phyloP scores from a whole-genome alignment of 2,888 invertebrate genomes.

The Arctia plantaginis region DNA sequence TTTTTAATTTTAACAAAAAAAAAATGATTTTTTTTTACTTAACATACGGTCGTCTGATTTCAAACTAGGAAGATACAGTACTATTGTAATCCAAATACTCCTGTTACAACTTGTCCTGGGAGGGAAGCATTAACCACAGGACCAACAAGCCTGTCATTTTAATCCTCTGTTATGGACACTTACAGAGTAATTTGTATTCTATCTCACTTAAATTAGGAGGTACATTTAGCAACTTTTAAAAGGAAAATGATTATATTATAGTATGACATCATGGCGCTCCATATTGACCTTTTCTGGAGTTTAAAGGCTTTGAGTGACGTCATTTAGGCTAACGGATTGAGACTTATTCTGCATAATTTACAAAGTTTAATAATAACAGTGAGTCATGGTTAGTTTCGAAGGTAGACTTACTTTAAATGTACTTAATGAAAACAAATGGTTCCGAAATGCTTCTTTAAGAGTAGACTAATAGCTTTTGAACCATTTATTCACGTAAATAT shows the following conservation, averaged over 20 bases:
- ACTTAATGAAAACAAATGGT: neutral
- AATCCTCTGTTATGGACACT: conserved; percentile 29
- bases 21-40: no score
- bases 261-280: conserved; percentile 14
- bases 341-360: conserved; percentile 13
- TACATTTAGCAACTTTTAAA: conserved; percentile 10
- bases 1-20: no score
- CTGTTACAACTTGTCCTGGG: no score
- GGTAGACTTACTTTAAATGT: conserved; percentile 14
- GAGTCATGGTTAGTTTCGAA: conserved; percentile 18
- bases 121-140: no score
- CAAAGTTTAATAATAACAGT: conserved; percentile 22
- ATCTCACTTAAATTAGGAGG: neutral
- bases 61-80: no score
- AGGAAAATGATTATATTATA: conserved; percentile 9
- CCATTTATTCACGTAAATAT: no score
- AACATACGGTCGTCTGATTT: no score
- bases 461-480: neutral
- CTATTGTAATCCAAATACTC: no score
- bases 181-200: conserved; percentile 11
- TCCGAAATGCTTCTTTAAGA: neutral
- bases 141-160: conserved; percentile 12
- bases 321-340: conserved; percentile 37
- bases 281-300: conserved; percentile 34
- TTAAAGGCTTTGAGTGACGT: conserved; percentile 30